Evolutionary conservation across 2,113 vertebrate species (phyloP).

Genomic region (Formicarius rufipectus): DNA sequence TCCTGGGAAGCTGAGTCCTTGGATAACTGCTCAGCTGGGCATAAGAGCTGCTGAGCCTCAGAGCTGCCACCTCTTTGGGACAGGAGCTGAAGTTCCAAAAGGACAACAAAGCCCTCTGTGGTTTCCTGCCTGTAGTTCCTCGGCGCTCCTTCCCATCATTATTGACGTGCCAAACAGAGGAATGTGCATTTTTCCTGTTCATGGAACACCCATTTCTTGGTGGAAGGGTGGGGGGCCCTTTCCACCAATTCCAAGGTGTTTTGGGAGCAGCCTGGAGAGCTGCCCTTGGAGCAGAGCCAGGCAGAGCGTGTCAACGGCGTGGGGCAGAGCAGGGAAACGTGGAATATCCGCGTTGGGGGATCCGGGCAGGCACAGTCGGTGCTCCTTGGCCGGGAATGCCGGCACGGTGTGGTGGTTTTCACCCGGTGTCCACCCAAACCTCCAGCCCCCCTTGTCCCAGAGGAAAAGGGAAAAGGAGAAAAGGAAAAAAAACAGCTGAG

Average conservation of each 20-base stretch:
- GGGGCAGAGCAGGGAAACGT: neutral
- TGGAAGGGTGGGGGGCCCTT: neutral
- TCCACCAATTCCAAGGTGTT: neutral
- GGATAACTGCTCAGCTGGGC: neutral
- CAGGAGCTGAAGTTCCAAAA: neutral
- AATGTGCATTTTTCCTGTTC: neutral
- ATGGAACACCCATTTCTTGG: neutral
- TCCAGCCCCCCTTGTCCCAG: no score
- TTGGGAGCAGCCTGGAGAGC: neutral
- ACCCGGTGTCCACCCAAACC: no score
- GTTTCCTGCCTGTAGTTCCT: neutral
- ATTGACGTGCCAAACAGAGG: neutral
- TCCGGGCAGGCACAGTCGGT: neutral
- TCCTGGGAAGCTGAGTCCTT: neutral
- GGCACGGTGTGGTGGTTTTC: no score
- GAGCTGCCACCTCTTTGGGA: neutral
- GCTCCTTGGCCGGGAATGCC: no score
- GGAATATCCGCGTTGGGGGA: neutral
- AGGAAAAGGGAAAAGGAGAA: no score
- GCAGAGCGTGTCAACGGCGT: neutral
- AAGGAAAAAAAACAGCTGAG: no score
- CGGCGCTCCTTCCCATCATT: neutral
- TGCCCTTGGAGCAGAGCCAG: neutral
- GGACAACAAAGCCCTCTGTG: neutral
- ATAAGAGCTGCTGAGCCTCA: neutral